Base-by-base conservation (phyloP, 2,888 invertebrate genomes). In the Cheilosia impressa region DNA sequence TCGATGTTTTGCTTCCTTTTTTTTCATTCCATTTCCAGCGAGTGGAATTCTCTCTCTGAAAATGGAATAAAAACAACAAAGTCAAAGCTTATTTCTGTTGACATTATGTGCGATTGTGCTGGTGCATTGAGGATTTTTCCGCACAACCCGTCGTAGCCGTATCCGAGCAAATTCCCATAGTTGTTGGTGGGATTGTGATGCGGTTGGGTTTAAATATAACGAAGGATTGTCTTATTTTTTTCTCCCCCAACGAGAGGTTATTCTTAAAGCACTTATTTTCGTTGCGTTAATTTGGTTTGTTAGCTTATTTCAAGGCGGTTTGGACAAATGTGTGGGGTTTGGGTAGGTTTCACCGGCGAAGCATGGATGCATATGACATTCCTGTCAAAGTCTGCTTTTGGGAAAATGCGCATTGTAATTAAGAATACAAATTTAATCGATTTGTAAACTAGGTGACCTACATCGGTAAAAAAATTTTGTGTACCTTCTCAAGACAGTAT, bases 31-130 rank as follows among this genome's bases (percentile, higher is more conserved):
- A 27, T 27, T 27, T 27, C 72, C 65, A 76, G 58, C 22, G 41
- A 43, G 57, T 27, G 6, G 50, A 38, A 38, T 62, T 75, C 43
- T 13, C 43, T 55, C 19, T 63, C 31, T 19, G 24, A 43, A 57
- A 57, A 57, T 15, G 6, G 31, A 22, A 77, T 57, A 57, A 73
- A 52, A 77, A 83, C 41, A 62, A 60, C 47, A 34, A 68, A 81
- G 62, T 66, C 62, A 76, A 81, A 83, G 83, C 83, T 83, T 68
- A 68, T 72, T 82, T 73, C 68, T 79, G 73, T 84, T 84, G 83
- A 79, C 73, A 79, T 79, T 38, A 53, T 47, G 50, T 84, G 52
- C 45, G 63, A 58, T 57, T 73, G 73, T 63, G 24, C 57, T 78
- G 43, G 73, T 79, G 83, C 79, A 79, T 60, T 57, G 41, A 58